Conservation (phyloP, 2,888 invertebrate species). For the Atrina japonica region DNA sequence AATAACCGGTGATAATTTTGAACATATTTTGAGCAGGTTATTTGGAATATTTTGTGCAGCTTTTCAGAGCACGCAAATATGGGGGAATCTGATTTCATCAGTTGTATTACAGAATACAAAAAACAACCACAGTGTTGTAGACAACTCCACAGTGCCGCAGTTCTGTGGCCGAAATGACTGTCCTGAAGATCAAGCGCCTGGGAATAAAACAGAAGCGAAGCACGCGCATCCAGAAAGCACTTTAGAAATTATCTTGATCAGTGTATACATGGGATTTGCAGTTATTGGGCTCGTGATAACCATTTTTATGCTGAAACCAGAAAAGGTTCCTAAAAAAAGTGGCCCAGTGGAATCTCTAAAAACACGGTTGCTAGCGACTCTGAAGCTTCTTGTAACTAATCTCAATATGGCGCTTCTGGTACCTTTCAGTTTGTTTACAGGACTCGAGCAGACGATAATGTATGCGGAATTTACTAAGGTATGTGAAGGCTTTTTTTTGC, state of each 20-base stretch:
- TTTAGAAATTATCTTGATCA: constrained; percentile 52
- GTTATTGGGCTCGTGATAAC: constrained; percentile 57
- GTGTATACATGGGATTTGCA: constrained; percentile 57
- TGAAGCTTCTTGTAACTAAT: constrained; percentile 54
- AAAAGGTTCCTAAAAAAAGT: constrained; percentile 45
- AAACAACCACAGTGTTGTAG: constrained; percentile 10
- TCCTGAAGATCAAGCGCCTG: constrained; percentile 41
- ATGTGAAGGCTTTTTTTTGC: too few species aligned
- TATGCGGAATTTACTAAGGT: constrained; percentile 67
- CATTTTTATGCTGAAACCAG: constrained; percentile 51
- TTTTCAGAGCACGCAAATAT: constrained; percentile 64
- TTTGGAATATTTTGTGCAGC: constrained; percentile 65
- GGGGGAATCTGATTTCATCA: constrained; percentile 60
- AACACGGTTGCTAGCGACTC: constrained; percentile 51
- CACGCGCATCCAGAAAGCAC: constrained; percentile 39
- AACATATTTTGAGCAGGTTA: constrained; percentile 56
- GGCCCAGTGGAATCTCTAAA: constrained; percentile 37
- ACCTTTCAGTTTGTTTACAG: constrained; percentile 60
- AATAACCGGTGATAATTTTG: constrained; percentile 51
- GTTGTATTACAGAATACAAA: constrained; percentile 40
- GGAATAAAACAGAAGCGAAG: constrained; percentile 13
- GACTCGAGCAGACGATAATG: constrained; percentile 60
- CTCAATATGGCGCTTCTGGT: constrained; percentile 57
- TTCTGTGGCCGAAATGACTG: constrained; percentile 61
- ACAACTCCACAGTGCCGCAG: constrained; percentile 26